Conservation (phyloP, 1,140 invertebrate species). For the Calosoma granatense region DNA sequence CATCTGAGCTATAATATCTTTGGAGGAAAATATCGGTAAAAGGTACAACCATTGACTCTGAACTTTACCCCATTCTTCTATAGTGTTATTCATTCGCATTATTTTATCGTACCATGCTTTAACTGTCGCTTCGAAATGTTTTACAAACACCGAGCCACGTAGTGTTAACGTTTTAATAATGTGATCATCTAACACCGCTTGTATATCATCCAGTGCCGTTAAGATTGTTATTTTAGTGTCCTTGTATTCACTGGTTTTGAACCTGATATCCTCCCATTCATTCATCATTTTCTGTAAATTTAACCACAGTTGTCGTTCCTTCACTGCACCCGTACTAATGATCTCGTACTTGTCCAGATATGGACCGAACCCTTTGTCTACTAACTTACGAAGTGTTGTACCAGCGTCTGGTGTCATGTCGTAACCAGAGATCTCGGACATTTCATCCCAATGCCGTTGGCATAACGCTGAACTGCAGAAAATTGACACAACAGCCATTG, state of each 20-base stretch:
- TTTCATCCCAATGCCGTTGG: slow-evolving; percentile 86
- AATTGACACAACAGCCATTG: slow-evolving; percentile 68
- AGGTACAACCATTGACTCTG: slow-evolving; percentile 87
- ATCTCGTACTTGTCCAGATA: slow-evolving; percentile 73
- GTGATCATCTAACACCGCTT: slow-evolving; percentile 79
- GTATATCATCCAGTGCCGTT: slow-evolving; percentile 73
- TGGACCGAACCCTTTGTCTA: slow-evolving; percentile 61
- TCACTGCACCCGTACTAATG: slow-evolving; percentile 81
- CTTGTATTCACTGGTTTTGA: slow-evolving; percentile 61
- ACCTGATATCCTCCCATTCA: slow-evolving; percentile 73
- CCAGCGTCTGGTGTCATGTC: slow-evolving; percentile 79
- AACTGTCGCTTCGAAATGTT: slow-evolving; percentile 73
- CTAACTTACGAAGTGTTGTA: slow-evolving; percentile 72
- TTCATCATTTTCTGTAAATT: slow-evolving; percentile 71
- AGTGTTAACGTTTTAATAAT: slow-evolving; percentile 81
- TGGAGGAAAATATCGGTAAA: slow-evolving; percentile 85
- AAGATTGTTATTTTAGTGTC: slow-evolving; percentile 72
- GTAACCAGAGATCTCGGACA: slow-evolving; percentile 71
- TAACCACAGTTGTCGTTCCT: slow-evolving; percentile 72
- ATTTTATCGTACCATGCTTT: slow-evolving; percentile 75
- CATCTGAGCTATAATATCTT: slow-evolving; percentile 89
- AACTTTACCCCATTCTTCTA: slow-evolving; percentile 83
- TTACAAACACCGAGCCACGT: slow-evolving; percentile 84
- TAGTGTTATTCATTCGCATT: slow-evolving; percentile 61
- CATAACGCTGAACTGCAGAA: slow-evolving; percentile 80